A percentile compares a stretch with the other conserved stretches of the same genome.
Evolutionary conservation across 2,888 invertebrate genomes (phyloP).

Genomic region (Acanthosepion pharaonis): DNA sequence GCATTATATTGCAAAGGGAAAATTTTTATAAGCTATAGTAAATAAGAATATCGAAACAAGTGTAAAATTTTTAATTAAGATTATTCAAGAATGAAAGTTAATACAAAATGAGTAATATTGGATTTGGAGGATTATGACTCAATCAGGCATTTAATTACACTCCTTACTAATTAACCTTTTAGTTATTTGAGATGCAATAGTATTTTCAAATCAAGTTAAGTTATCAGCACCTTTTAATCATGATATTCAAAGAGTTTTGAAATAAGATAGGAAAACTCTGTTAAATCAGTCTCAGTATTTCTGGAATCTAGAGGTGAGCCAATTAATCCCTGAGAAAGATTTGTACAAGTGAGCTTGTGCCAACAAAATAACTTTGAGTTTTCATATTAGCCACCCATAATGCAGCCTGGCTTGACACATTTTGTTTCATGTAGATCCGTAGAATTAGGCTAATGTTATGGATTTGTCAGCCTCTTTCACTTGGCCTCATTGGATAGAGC

Average conservation of each 20-base stretch:
- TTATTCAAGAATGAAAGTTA: too few relatives aligned
- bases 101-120: too few relatives aligned
- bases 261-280: not conserved
- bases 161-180: too few relatives aligned
- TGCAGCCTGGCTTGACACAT: not conserved
- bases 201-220: not conserved
- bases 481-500: conserved; percentile 20
- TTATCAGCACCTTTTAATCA: not conserved
- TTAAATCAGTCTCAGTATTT: not conserved
- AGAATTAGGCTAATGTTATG: conserved; percentile 13
- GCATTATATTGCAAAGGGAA: not conserved
- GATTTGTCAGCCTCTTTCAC: conserved; percentile 20
- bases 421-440: not conserved
- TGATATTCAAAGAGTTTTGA: not conserved
- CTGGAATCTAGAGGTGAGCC: not conserved
- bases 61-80: too few relatives aligned
- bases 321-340: not conserved
- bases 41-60: not conserved
- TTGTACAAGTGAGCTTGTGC: not conserved
- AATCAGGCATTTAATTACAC: too few relatives aligned
- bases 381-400: not conserved
- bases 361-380: not conserved
- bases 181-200: not conserved
- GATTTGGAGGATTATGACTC: too few relatives aligned
- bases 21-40: not conserved